Evolutionary conservation across 2,888 invertebrate genomes (phyloP).

Genomic region (Phortica magna): DNA sequence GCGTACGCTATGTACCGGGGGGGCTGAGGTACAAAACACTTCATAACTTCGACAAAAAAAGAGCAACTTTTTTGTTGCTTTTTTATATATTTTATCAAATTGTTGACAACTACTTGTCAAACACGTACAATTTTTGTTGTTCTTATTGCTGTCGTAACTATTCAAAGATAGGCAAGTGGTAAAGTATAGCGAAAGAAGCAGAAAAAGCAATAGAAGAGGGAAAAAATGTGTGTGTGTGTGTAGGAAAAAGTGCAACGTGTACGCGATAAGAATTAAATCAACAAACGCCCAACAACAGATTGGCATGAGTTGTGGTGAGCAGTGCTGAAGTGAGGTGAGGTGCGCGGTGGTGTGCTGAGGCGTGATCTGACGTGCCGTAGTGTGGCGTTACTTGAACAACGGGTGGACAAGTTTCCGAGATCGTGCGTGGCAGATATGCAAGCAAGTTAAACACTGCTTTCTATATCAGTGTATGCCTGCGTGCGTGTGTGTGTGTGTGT

Average conservation of each 20-base stretch:
- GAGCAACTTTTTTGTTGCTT: neutral
- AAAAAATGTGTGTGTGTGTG: neutral
- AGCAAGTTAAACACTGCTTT: neutral
- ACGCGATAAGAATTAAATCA: constrained; percentile 6
- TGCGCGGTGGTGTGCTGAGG: neutral
- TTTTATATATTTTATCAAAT: constrained; percentile 56
- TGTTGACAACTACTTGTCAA: constrained; percentile 68
- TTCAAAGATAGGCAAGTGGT: neutral
- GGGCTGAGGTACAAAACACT: neutral
- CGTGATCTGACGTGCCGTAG: neutral
- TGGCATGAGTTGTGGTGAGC: neutral
- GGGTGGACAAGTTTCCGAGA: constrained; percentile 9
- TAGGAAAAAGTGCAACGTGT: constrained; percentile 27
- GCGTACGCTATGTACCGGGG: neutral
- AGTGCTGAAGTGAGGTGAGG: no score
- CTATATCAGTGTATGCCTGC: no score
- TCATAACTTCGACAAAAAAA: neutral
- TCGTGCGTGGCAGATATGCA: constrained; percentile 27
- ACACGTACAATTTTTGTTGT: constrained; percentile 65
- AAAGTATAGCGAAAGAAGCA: neutral
- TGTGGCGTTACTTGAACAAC: neutral
- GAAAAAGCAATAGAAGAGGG: neutral
- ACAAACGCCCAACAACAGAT: constrained; percentile 7
- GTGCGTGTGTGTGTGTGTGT: neutral
- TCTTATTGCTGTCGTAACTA: neutral